Conservation (phyloP, 2,797 vertebrate species). For the Sylvia borin region DNA sequence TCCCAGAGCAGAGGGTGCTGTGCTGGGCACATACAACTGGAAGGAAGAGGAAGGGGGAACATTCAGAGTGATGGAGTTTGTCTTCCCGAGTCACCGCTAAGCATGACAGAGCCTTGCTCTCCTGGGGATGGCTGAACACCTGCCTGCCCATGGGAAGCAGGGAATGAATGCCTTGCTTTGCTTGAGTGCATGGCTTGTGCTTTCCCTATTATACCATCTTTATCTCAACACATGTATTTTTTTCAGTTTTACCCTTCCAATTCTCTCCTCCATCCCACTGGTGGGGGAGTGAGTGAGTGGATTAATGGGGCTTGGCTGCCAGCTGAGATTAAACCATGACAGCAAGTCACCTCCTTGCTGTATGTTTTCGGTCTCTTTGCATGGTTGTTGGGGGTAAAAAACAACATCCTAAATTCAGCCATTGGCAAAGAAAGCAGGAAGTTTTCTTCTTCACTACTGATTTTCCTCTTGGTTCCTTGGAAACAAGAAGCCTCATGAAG, state of each 20-base stretch:
- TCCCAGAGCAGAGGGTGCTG: background rate
- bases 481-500: background rate
- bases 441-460: background rate
- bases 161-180: background rate
- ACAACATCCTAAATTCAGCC: background rate
- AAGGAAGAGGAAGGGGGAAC: background rate
- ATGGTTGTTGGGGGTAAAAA: background rate
- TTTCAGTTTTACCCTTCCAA: background rate
- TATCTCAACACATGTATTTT: background rate
- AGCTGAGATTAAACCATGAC: background rate
- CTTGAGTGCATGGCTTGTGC: background rate
- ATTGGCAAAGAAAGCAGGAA: background rate
- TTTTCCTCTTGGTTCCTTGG: background rate
- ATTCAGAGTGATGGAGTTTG: background rate
- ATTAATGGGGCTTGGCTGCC: background rate
- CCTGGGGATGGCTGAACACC: background rate
- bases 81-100: fast-evolving
- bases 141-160: background rate
- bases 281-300: fast-evolving
- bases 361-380: background rate
- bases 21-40: background rate
- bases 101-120: background rate
- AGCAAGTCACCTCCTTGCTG: background rate
- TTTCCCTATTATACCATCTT: background rate
- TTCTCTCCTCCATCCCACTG: background rate